Percentiles rank a stretch among this genome's conserved stretches.
These are phyloP conservation scores for Chelidonichthys spinosus DNA, from an alignment of 2,797 vertebrate genomes.

Conservation along the genomic window DNA sequence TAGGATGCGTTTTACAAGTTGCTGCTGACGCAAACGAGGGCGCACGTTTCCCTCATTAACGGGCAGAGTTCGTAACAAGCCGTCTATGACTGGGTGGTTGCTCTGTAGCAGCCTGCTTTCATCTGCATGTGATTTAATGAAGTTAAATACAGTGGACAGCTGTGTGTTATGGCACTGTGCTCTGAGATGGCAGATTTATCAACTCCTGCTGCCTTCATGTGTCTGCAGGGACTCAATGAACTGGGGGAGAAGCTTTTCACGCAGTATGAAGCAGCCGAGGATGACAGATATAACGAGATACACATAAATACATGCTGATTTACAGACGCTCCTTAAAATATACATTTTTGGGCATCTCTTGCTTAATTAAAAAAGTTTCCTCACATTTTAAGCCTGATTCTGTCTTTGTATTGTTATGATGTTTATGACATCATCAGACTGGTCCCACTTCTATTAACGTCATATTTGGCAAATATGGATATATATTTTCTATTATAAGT, in stretches of 20 bases:
- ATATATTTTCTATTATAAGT: no score
- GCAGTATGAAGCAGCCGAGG: background rate
- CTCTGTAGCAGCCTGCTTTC: background rate
- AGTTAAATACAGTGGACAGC: background rate
- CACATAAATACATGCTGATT: no score
- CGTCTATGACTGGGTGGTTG: background rate
- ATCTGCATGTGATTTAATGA: background rate
- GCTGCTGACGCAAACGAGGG: background rate
- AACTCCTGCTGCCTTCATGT: background rate
- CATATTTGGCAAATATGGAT: no score
- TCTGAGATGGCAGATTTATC: background rate
- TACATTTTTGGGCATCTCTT: no score
- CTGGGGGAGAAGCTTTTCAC: background rate
- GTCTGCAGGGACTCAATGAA: background rate
- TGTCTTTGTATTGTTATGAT: no score
- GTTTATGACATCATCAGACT: no score
- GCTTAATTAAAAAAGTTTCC: no score
- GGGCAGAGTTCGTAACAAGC: background rate
- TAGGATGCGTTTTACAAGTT: background rate
- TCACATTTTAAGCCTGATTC: no score
- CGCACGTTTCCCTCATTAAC: background rate
- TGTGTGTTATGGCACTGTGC: background rate
- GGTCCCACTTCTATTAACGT: no score
- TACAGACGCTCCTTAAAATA: no score
- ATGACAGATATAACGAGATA: no score